A percentile compares a stretch with the other conserved stretches of the same genome.
phyloP scores from a whole-genome alignment of 2,797 vertebrate genomes.

The Sebastes cheni region DNA sequence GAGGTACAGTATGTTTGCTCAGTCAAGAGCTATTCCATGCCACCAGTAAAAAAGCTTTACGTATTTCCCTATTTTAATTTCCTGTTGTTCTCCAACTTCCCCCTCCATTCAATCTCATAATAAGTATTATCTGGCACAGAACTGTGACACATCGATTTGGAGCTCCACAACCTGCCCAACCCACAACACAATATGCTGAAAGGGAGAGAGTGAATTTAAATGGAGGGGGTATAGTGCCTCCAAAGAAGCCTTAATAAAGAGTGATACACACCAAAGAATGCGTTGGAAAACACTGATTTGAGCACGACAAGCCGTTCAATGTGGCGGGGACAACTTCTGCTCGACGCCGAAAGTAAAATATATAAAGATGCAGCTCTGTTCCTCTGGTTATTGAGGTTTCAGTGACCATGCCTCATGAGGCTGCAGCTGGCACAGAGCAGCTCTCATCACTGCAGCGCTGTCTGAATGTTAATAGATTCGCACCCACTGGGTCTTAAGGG shows the following conservation, averaged over 20 bases:
- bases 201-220: slow-evolving; percentile 47
- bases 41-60: slow-evolving; percentile 12
- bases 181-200: slow-evolving; percentile 43
- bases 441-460: slow-evolving; percentile 68
- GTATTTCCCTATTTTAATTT: slow-evolving; percentile 71
- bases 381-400: slow-evolving; percentile 46
- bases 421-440: slow-evolving; percentile 67
- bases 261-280: slow-evolving; percentile 8
- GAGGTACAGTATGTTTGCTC: slow-evolving; percentile 14
- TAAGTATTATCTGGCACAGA: slow-evolving; percentile 47
- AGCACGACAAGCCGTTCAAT: not conserved
- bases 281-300: not conserved
- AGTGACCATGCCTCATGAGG: slow-evolving; percentile 45
- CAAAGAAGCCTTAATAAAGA: slow-evolving; percentile 13
- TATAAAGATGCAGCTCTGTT: slow-evolving; percentile 36
- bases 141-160: slow-evolving; percentile 52
- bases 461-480: slow-evolving; percentile 77
- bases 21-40: slow-evolving; percentile 30
- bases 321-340: slow-evolving; percentile 30
- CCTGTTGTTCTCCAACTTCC: slow-evolving; percentile 60
- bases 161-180: slow-evolving; percentile 14
- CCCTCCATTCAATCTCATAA: slow-evolving; percentile 36
- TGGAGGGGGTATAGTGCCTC: slow-evolving; percentile 36
- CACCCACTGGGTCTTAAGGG: slow-evolving; percentile 59
- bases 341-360: slow-evolving; percentile 47